Evolutionary conservation across 2,888 invertebrate species (phyloP), one percentile per base, ranked within the genome.

Genomic region (Schizaphis graminum): DNA sequence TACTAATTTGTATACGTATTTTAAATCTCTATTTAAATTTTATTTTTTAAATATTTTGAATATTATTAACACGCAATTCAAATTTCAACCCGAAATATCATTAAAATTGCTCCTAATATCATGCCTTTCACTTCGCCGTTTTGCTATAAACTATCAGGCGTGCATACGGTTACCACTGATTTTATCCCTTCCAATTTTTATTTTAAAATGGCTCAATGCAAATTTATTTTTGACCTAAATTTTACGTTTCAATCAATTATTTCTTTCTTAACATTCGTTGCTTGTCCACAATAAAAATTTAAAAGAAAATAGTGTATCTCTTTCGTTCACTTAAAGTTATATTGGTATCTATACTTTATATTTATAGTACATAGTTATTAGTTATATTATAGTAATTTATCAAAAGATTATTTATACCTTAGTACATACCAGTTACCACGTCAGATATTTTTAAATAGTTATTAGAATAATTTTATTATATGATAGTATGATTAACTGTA

Each of bases 161-260:
- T 7, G 28, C 13, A 21, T 77, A 67, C 11, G 0, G 21, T 35
- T 35, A 77, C 35, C 35, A 77, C 21, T 24, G 13, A 28, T 44
- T 85, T 26, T 44, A 11, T 44, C 85, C 85, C 85, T 44, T 44
- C 44, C 44, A 85, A 77, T 77, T 77, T 77, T 35, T 21, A 21
- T 35, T 77, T 21, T 35, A 35, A 77, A 85, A 85, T 24, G 44
- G 44, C 28, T 44, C 13, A 44, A 28, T 44, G 44, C 13, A 85
- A 85, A 44, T 85, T 85, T 85, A 21, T 85, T 85, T 44, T 44
- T 85, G 85, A 44, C 85, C 44, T 85, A 85, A 85, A 85, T 85
- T 85, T 26, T 11, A 85, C 4, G 44, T 85, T 85, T 85, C 13
- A 0, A 44, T 26, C 85, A 85, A 85, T 85, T 85, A 44, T 35